These are phyloP conservation scores for Euzophera pinguis DNA, from an alignment of 2,888 invertebrate genomes.

Conservation along the genomic window DNA sequence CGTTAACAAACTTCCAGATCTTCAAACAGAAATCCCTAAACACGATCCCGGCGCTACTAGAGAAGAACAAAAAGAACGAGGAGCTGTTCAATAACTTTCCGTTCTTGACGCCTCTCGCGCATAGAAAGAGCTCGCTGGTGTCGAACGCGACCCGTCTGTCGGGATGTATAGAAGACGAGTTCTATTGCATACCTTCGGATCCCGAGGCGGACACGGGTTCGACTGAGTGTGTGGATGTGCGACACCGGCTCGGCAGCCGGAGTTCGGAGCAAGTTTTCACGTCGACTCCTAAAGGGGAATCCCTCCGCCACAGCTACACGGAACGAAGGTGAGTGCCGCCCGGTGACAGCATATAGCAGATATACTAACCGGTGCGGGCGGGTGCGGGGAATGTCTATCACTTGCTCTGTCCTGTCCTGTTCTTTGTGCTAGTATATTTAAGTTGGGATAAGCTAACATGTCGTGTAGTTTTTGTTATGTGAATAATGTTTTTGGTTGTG, in stretches of 20 bases:
- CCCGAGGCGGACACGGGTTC: conserved; percentile 42
- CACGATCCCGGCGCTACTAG: conserved; percentile 64
- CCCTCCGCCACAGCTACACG: conserved; percentile 60
- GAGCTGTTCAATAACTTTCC: conserved; percentile 78
- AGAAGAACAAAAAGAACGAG: conserved; percentile 51
- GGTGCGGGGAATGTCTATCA: conserved; percentile 15
- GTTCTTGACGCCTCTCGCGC: conserved; percentile 80
- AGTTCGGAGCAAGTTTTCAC: conserved; percentile 37
- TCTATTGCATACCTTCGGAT: conserved; percentile 65
- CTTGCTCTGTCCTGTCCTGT: conserved; percentile 12
- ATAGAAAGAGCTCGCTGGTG: conserved; percentile 67
- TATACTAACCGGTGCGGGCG: conserved; percentile 8
- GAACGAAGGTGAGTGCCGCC: conserved; percentile 61
- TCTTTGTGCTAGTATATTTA: conserved; percentile 17
- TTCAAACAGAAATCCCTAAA: conserved; percentile 73
- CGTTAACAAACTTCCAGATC: conserved; percentile 67
- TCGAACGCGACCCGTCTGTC: conserved; percentile 53
- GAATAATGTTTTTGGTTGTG: no score
- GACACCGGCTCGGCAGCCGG: conserved; percentile 47
- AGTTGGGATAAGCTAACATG: neutral
- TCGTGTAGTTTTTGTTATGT: neutral
- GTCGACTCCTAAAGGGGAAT: conserved; percentile 49
- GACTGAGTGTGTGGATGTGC: conserved; percentile 47
- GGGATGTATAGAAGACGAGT: conserved; percentile 70
- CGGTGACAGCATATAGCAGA: no score